Conservation (phyloP, 2,888 invertebrate genomes). For the Archaeoteleia sp. region DNA sequence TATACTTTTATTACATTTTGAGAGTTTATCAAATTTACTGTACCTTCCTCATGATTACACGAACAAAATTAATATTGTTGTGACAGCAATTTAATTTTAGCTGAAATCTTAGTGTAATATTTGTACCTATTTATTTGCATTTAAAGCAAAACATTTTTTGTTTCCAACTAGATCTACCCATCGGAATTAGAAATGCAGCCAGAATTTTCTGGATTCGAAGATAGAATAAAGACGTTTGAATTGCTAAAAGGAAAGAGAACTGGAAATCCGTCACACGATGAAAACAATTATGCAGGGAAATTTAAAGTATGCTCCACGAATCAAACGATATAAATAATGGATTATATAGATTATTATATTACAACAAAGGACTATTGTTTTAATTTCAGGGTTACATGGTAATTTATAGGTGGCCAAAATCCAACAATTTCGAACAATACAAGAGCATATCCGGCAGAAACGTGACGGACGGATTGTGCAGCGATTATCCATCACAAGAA, state of each 20-base stretch:
- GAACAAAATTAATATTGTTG: too few species aligned
- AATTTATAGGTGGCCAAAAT: conserved; percentile 82
- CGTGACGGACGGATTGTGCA: conserved; percentile 79
- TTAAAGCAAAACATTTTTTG: conserved; percentile 49
- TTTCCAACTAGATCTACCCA: conserved; percentile 78
- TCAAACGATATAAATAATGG: background rate
- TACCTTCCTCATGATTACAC: too few species aligned
- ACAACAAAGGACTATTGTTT: too few species aligned
- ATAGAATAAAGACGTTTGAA: conserved; percentile 80
- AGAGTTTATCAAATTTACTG: conserved; percentile 13
- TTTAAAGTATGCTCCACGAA: conserved; percentile 68
- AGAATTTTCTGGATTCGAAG: conserved; percentile 81
- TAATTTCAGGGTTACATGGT: conserved; percentile 76
- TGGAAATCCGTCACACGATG: conserved; percentile 75
- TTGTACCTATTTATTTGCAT: conserved; percentile 30
- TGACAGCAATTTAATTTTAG: too few species aligned
- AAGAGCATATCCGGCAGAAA: conserved; percentile 75
- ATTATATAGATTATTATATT: too few species aligned
- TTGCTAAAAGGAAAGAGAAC: conserved; percentile 79
- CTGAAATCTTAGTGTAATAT: too few species aligned
- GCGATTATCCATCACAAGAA: conserved; percentile 79
- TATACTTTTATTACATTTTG: conserved; percentile 18
- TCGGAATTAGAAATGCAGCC: conserved; percentile 82
- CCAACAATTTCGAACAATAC: conserved; percentile 26
- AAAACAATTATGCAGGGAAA: conserved; percentile 76